A percentile compares a stretch with the other conserved stretches of the same genome.
phyloP scores from a whole-genome alignment of 2,113 vertebrate species.

The Ellobius talpinus region DNA sequence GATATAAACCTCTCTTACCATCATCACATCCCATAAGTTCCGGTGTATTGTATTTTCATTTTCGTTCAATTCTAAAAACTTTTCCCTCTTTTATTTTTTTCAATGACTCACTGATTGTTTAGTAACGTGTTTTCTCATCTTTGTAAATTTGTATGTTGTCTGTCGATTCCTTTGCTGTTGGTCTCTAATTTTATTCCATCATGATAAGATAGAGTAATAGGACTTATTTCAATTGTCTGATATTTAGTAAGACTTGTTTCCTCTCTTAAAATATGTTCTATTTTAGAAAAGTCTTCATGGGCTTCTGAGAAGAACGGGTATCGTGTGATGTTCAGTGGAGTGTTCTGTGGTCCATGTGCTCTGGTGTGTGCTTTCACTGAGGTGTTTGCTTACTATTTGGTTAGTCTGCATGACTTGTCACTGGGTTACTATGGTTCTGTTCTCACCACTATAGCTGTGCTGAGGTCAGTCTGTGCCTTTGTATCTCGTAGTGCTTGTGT shows the following conservation, averaged over 20 bases:
- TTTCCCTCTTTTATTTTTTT: not conserved
- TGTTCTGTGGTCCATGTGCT: too few relatives aligned
- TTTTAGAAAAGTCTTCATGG: not conserved
- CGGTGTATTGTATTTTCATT: not conserved
- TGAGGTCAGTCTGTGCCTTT: too few relatives aligned
- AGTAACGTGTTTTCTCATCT: not conserved
- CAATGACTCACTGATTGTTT: not conserved
- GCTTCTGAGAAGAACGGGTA: too few relatives aligned
- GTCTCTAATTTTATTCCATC: not conserved
- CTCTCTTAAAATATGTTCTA: not conserved
- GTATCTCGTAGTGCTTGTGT: too few relatives aligned
- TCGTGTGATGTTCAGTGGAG: too few relatives aligned
- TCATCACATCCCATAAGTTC: not conserved
- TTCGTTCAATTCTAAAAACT: not conserved
- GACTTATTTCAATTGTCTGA: not conserved
- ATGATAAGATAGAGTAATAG: too few relatives aligned
- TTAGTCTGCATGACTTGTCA: too few relatives aligned
- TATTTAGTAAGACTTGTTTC: not conserved
- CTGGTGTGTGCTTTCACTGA: too few relatives aligned
- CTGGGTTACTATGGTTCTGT: too few relatives aligned
- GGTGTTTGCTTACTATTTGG: too few relatives aligned
- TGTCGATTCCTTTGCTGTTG: not conserved
- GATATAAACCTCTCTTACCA: not conserved
- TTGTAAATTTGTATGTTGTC: not conserved
- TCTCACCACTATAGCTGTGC: too few relatives aligned